A percentile compares a stretch with the other conserved stretches of the same genome.
Conservation (phyloP, 1,140 invertebrate genomes). For the Rhyacophila brunnea region DNA sequence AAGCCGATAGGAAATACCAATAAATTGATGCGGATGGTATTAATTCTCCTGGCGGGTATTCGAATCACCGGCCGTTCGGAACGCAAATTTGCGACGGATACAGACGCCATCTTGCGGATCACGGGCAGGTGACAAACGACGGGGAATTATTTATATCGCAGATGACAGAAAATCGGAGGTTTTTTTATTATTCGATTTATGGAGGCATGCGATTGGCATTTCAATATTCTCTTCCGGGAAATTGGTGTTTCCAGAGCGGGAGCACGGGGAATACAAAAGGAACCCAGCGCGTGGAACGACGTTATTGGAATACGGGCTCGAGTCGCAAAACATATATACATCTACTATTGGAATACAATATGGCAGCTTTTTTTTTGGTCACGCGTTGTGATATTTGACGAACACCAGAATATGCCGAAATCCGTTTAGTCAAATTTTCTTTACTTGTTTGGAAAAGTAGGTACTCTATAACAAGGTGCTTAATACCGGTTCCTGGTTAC, state of each 20-base stretch:
- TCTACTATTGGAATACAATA: too few species aligned
- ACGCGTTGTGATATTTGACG: too few species aligned
- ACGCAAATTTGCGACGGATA: constrained; percentile 18
- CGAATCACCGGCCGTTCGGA: constrained; percentile 9
- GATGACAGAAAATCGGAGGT: too few species aligned
- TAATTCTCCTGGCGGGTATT: constrained; percentile 15
- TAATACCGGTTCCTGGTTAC: too few species aligned
- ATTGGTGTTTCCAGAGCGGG: constrained; percentile 19
- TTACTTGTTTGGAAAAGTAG: too few species aligned
- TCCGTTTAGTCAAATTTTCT: too few species aligned
- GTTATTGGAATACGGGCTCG: neutral
- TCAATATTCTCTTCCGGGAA: constrained; percentile 20
- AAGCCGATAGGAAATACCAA: constrained; percentile 17
- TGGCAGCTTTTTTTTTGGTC: too few species aligned
- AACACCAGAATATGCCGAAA: too few species aligned
- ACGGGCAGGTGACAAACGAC: constrained; percentile 10
- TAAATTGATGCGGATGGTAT: constrained; percentile 30
- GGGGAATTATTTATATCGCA: constrained; percentile 18
- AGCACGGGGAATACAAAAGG: constrained; percentile 4
- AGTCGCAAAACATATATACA: too few species aligned
- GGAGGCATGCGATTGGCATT: constrained; percentile 17
- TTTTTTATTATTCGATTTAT: constrained; percentile 7
- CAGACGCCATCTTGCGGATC: constrained; percentile 19
- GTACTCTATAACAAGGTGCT: too few species aligned
- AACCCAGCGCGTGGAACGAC: neutral